Evolutionary conservation across 2,113 vertebrate species (phyloP), one percentile per base, ranked within the genome.

Genomic region (Phalacrocorax carbo): DNA sequence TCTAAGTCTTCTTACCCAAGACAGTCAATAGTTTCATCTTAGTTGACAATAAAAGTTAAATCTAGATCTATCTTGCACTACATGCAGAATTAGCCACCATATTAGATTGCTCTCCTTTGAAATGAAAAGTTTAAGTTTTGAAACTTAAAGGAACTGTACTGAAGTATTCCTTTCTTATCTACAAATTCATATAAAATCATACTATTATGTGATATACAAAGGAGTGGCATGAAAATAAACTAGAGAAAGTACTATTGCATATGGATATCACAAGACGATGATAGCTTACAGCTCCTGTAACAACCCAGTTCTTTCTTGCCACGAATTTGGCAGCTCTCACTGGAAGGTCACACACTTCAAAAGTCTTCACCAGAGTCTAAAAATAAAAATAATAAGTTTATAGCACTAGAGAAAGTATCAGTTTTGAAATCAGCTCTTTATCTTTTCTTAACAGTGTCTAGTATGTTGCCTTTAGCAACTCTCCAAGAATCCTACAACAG

Each of bases 281-380:
- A 48, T 54, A 87, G 97, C 99, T 99, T 97, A 99, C 99, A 20
- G 99, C 99, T 98, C 99, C 99, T 48, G 99, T 99, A 79, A 99
- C 99, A 90, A 99, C 99, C 99, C 99, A 99, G 95, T 99, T 99
- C 97, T 99, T 99, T 68, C 99, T 99, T 6, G 99, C 99, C 86
- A 99, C 99, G 76, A 99, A 99, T 94, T 99, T 99, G 20, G 99
- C 98, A n/a, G 99, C 99, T 98, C 99, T 98, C 88, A 99, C 99
- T 15, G 99, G 99, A 79, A 99, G 98, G 91, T 99, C 99, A 77
- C 99, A 99, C 14, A 99, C 99, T 98, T 99, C 99, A 97, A 99
- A 99, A 6, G 99, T 99, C 98, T 99, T 99, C 96, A 99, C 99
- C 55, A 99, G 97, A 4, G 99, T 99, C 99, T 99, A 87, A 68